Base-by-base conservation (phyloP, 2,797 vertebrate genomes). In the Muraenolepis orangiensis region DNA sequence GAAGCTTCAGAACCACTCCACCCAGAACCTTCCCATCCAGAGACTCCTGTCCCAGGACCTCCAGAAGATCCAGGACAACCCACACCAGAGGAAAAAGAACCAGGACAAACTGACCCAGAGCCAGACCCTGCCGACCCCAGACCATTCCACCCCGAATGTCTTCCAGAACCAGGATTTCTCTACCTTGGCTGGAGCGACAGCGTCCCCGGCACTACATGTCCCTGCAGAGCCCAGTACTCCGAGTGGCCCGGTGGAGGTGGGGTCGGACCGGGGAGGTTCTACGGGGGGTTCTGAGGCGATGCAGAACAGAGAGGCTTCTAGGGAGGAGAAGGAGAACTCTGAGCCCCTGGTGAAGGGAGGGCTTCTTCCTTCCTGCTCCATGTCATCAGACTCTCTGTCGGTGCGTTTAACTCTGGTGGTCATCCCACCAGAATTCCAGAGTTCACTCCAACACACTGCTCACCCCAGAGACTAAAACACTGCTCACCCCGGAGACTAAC, bases 341-440 rank as follows among this genome's bases (percentile, higher is more conserved):
- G 6, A 57, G n/a, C n/a, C n/a, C 7, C 51, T 23, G 1, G 32
- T 1, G 0, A 40, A 77, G 10, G 29, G 38, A 67, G 70, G 23
- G 0, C 0, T 57, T 0, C 0, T 42, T 4, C 72, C 5, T 2
- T 83, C 5, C 2, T 83, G 79, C 20, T 80, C 89, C 69, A 77
- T n/a, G 73, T 74, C 83, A 29, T 0, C 90, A 3, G 89, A 11
- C 0, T 76, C 36, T 20, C 23, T 38, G 38, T 26, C 7, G 38
- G 2, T 74, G 26, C 2, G 12, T 72, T 3, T 64, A n/a, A n/a
- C 31, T 57, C 73, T 13, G 67, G 29, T n/a, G n/a, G n/a, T n/a
- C n/a, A n/a, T 66, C 67, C 26, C 18, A 18, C 68, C 57, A 36
- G 34, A n/a, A n/a, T n/a, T n/a, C n/a, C n/a, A n/a, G n/a, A n/a